Base-by-base conservation (phyloP, 2,113 vertebrate species). In the western clawed frog (Xenopus tropicalis) region DNA sequence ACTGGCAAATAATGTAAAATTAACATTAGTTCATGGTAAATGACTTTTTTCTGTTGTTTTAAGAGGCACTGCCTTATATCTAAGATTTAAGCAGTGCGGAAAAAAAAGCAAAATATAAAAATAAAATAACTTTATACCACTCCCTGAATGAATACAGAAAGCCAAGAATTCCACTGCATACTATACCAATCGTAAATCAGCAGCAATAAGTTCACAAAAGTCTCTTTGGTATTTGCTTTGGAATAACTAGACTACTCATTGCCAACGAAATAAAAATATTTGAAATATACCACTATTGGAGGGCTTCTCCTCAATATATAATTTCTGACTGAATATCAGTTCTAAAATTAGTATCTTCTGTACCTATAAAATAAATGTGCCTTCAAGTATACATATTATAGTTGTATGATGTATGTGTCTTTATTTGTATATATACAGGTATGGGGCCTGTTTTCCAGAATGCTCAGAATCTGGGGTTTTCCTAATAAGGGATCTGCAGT, bases 121-220 rank as follows among this genome's bases (percentile, higher is more conserved):
- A 63, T 63, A 65, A 65, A 65, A 65, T 20, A 44, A 43, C 21
- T 43, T 42, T 44, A 17, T 19, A 65, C 62, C 62, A 65, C 62
- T 65, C 65, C 54, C 61, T 72, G 16, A 14, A 21, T 65, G 25
- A 54, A 63, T 72, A 16, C 24, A 44, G 56, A 56, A 70, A 70
- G 52, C 68, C 68, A 70, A 65, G 25, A 59, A 70, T 22, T 29
- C 19, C 37, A 42, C 19, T 65, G 19, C 37, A 25, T 19, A 20
- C 37, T 44, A 29, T 52, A 72, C 71, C 71, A 73, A 48, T 66
- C 71, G 46, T 43, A 56, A 64, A 64, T 37, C 67, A 58, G 14
- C 52, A 66, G 42, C 20, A 25, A 11, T 56, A 52, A 57, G 37
- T 58, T 69, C 37, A 29, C 29, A 25, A 69, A 69, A 69, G 67